Conservation (phyloP, 2,888 invertebrate genomes). For the Odontocolon sp. region DNA sequence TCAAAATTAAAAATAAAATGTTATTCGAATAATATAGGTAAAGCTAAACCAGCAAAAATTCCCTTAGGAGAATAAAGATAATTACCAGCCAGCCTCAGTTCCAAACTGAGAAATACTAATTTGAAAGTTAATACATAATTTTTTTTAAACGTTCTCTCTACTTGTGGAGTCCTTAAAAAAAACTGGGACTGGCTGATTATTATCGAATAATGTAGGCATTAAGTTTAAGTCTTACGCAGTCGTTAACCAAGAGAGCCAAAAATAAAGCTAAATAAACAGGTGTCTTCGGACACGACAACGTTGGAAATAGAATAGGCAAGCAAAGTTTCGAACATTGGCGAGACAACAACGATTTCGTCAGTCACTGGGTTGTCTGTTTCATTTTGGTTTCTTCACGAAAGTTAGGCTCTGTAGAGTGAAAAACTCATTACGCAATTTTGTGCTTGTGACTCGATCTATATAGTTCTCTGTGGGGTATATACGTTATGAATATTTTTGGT, state of each 20-base stretch:
- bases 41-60: too few relatives aligned
- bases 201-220: neutral
- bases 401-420: constrained; percentile 19
- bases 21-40: too few relatives aligned
- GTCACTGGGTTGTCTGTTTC: constrained; percentile 1
- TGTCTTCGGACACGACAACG: constrained; percentile 60
- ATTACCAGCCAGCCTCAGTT: too few relatives aligned
- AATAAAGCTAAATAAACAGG: constrained; percentile 72
- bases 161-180: too few relatives aligned
- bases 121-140: too few relatives aligned
- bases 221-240: constrained; percentile 2
- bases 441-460: neutral
- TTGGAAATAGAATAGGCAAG: constrained; percentile 71
- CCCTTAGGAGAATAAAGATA: too few relatives aligned
- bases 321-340: constrained; percentile 65
- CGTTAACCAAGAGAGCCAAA: constrained; percentile 59
- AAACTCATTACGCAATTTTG: constrained; percentile 28
- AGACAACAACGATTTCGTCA: constrained; percentile 66
- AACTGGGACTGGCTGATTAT: too few relatives aligned
- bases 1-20: too few relatives aligned
- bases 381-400: constrained; percentile 43
- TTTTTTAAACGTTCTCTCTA: too few relatives aligned
- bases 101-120: too few relatives aligned
- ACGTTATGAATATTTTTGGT: neutral
- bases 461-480: neutral